Base-by-base conservation (phyloP, 2,888 invertebrate species). In the Chaetoderma sp. region DNA sequence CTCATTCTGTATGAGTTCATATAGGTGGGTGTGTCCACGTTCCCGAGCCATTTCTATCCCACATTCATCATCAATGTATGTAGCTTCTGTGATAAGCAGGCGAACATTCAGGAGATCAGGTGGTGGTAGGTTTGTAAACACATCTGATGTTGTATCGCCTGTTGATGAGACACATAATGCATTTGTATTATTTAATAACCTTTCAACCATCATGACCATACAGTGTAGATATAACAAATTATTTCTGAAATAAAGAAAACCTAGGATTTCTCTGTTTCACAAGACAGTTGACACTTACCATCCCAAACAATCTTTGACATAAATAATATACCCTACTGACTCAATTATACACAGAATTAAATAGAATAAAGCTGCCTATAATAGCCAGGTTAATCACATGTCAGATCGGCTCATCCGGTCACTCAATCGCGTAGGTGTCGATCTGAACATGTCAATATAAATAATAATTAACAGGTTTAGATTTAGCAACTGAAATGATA, bases 121-220 rank as follows among this genome's bases (percentile, higher is more conserved):
- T 18, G 65, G 72, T 13, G 79, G 74, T 4, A 71, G 66, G 25
- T 69, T 62, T 4, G 68, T 47, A 63, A 82, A 83, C 2, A 82
- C 67, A 27, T 83, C 79, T 69, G 82, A 79, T 16, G 76, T 78
- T 33, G 83, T 83, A 63, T 83, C 83, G 44, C 83, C 83, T 82
- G 71, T 5, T 74, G 68, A 10, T 65, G 10, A 57, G 16, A 55
- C 39, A n/a, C n/a, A n/a, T n/a, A n/a, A n/a, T n/a, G 21, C 16
- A 16, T 16, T 47, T 16, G 16, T 16, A 47, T 8, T 10, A 16
- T 10, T 21, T 39, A 13, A 13, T 13, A 39, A 39, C 39, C 10
- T 39, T 10, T 39, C 39, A 10, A 10, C 39, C n/a, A 39, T 39
- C n/a, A 39, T 39, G 10, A 39, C n/a, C 10, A 13, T 13, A 39